Base-by-base conservation (phyloP, 2,113 vertebrate species). In the Notarius quadriscutis region DNA sequence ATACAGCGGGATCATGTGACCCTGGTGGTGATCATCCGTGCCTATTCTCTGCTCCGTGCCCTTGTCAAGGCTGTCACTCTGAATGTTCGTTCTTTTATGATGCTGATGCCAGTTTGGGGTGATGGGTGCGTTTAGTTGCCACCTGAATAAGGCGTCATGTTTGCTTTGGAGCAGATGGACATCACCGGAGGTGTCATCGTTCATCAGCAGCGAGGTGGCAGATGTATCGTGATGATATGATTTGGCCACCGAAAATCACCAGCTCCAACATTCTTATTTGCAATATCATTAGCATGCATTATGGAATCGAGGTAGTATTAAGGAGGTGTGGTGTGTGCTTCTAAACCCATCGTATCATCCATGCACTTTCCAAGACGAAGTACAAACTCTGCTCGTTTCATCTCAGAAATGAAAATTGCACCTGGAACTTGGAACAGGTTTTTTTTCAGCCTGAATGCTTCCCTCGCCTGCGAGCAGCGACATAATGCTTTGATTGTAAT, bases 91-190 rank as follows among this genome's bases (percentile, higher is more conserved):
- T 80, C 53, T 74, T 20, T 67, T 65, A 53, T 85, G 34, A 85
- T 18, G 58, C 41, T 55, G 81, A 22, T 34, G 48, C 55, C 18
- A 20, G 1, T 84, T 48, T 30, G 51, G 25, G n/a, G 53, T 41
- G 41, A 41, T 41, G 7, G 18, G 58, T 55, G 84, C 6, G 18
- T 58, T 22, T 14, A 77, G 7, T 48, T 18, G 4, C 58, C 57
- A 30, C 58, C 57, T 85, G 41, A 41, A 78, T 27, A 41, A 8
- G 25, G 83, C 10, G 11, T 84, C 67, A 15, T 30, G 72, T 30
- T 62, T 12, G 72, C 53, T 82, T 48, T 57, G 83, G 90, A 93
- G 91, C 94, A 95, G 93, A 93, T 94, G 94, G 93, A 94, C 86
- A 63, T 90, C 90, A 89, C 90, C 81, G 90, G 89, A 93, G 91